phyloP scores from a whole-genome alignment of 2,797 vertebrate genomes.

The Takifugu rubripes region DNA sequence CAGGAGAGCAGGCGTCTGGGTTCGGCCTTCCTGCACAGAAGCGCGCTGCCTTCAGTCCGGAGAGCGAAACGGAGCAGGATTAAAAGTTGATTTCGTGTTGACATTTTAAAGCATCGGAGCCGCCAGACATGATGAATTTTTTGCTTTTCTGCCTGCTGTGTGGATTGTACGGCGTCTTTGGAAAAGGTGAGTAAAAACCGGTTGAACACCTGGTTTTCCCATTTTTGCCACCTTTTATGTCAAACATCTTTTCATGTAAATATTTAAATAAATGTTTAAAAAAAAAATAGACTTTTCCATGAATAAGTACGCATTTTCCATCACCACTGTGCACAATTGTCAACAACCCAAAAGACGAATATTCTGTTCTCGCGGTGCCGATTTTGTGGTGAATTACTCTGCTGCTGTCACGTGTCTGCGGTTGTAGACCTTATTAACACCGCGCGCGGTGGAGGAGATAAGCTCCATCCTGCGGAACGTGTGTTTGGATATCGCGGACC shows the following conservation, averaged over 20 bases:
- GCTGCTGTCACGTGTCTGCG: constrained; percentile 8
- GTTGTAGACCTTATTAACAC: constrained; percentile 6
- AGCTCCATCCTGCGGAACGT: constrained; percentile 35
- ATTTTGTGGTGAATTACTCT: constrained; percentile 6
- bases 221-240: too few relatives aligned
- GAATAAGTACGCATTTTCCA: too few relatives aligned
- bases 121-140: constrained; percentile 67
- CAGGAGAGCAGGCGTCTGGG: constrained; percentile 39
- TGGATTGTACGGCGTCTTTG: constrained; percentile 74
- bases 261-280: too few relatives aligned
- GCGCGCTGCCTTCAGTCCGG: constrained; percentile 20
- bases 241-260: too few relatives aligned
- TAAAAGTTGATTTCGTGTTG: constrained; percentile 29
- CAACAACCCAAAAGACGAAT: constrained; percentile 5
- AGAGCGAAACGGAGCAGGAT: constrained; percentile 42
- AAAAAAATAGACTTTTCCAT: too few relatives aligned
- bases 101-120: constrained; percentile 28
- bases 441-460: constrained; percentile 38
- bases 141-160: constrained; percentile 69
- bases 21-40: constrained; percentile 24
- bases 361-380: background rate
- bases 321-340: background rate
- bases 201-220: background rate
- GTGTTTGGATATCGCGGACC: constrained; percentile 61
- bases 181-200: constrained; percentile 70